Evolutionary conservation across 1,140 invertebrate species (phyloP).

Genomic region (Drosophila bifasciata): DNA sequence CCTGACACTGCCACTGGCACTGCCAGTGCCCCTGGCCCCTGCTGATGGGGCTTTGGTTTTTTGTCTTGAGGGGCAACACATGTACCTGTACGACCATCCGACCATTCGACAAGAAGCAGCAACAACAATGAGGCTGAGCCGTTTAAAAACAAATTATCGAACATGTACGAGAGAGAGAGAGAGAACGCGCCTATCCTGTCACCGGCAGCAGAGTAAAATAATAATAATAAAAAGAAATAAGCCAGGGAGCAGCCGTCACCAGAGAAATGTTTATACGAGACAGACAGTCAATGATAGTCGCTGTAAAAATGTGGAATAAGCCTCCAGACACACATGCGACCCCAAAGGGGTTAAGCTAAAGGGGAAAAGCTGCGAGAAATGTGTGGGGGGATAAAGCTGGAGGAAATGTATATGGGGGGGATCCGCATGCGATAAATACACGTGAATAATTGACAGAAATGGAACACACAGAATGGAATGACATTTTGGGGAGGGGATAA

Average conservation of each 20-base stretch:
- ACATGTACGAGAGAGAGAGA: slow-evolving; percentile 56
- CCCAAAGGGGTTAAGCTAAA: slow-evolving; percentile 40
- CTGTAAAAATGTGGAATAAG: slow-evolving; percentile 38
- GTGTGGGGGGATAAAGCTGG: neutral
- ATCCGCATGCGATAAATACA: slow-evolving; percentile 29
- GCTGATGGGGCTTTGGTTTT: slow-evolving; percentile 54
- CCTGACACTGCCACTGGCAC: slow-evolving; percentile 33
- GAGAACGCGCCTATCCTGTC: slow-evolving; percentile 36
- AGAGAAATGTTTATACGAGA: slow-evolving; percentile 49
- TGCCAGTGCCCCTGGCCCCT: too few species aligned
- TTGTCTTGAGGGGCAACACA: slow-evolving; percentile 48
- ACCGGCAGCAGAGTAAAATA: slow-evolving; percentile 67
- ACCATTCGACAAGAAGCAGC: slow-evolving; percentile 62
- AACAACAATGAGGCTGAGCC: slow-evolving; percentile 53
- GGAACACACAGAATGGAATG: slow-evolving; percentile 38
- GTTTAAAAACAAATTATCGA: slow-evolving; percentile 82
- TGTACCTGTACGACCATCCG: slow-evolving; percentile 58
- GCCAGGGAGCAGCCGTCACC: neutral
- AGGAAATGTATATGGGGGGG: slow-evolving; percentile 27
- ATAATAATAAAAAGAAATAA: slow-evolving; percentile 65
- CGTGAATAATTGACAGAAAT: slow-evolving; percentile 41
- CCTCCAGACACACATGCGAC: slow-evolving; percentile 7
- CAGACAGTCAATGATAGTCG: slow-evolving; percentile 59
- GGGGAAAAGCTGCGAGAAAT: slow-evolving; percentile 10
- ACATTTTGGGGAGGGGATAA: neutral